phyloP scores from a whole-genome alignment of 2,113 vertebrate species.

The Datnioides undecimradiatus region DNA sequence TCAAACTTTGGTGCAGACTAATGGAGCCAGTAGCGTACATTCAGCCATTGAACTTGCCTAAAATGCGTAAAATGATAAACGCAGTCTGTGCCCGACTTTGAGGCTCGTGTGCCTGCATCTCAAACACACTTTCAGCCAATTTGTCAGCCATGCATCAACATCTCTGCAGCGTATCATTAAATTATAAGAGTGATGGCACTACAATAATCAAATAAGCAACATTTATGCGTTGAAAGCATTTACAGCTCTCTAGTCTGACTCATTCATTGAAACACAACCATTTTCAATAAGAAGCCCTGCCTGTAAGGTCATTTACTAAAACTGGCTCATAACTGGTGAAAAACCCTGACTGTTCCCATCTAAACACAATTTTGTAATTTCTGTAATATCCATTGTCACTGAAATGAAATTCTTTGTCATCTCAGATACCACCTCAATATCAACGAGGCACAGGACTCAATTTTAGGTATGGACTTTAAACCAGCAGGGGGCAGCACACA shows the following conservation, averaged over 20 bases:
- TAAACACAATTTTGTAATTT: background rate
- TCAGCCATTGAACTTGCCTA: constrained; percentile 1
- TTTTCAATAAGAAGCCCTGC: background rate
- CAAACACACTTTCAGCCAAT: constrained; percentile 1
- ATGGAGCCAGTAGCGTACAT: background rate
- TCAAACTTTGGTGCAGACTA: background rate
- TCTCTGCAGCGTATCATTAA: background rate
- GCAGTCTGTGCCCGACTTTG: background rate
- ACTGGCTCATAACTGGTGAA: background rate
- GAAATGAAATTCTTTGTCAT: background rate
- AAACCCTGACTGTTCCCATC: background rate
- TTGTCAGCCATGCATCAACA: background rate
- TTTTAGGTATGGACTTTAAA: background rate
- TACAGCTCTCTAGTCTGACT: background rate
- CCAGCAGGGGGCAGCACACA: constrained; percentile 37
- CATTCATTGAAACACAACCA: background rate
- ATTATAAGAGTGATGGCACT: background rate
- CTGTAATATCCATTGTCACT: background rate
- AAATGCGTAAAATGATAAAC: background rate
- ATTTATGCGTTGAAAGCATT: background rate
- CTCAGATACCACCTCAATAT: background rate
- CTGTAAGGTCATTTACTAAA: background rate
- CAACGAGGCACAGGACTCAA: background rate
- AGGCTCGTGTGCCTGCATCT: background rate
- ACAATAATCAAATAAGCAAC: constrained; percentile 1